Evolutionary conservation across 2,113 vertebrate species (phyloP).

Genomic region (Archilochus colubris): DNA sequence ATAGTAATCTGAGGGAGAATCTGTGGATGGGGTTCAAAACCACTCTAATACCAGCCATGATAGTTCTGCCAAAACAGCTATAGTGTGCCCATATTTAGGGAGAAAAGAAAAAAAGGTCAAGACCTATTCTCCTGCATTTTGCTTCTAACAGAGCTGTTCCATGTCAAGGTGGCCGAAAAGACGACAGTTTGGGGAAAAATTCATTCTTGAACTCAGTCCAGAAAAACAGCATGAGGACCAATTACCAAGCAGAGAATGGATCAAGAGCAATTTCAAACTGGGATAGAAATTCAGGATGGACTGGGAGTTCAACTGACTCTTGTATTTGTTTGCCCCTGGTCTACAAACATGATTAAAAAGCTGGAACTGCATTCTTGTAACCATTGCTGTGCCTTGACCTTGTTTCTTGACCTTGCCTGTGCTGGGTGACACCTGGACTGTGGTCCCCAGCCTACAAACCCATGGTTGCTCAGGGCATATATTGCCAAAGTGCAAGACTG

Average conservation of each 20-base stretch:
- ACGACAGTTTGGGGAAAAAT: not conserved
- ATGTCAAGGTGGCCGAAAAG: not conserved
- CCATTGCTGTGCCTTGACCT: not conserved
- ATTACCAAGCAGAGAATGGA: not conserved
- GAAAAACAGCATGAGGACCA: accelerated
- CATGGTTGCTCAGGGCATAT: accelerated
- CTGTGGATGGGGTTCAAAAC: not conserved
- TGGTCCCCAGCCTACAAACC: not conserved
- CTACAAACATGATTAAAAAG: not conserved
- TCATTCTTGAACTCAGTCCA: not conserved
- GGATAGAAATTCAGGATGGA: not conserved
- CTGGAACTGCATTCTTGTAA: not conserved
- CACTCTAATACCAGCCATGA: not conserved
- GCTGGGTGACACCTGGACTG: accelerated
- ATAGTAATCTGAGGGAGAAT: not conserved
- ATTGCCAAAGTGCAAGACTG: not conserved
- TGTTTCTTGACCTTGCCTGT: not conserved
- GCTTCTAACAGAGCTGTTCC: not conserved
- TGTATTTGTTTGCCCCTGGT: not conserved
- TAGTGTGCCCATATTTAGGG: not conserved
- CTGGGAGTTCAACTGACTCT: not conserved
- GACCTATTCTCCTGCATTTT: not conserved
- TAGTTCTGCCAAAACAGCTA: not conserved
- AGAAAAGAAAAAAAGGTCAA: not conserved
- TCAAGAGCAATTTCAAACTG: not conserved